Evolutionary conservation across 92 coral and sea anemone genomes (phyloP), one percentile per base, ranked within the genome.

Genomic region (Paramuricea clavata): DNA sequence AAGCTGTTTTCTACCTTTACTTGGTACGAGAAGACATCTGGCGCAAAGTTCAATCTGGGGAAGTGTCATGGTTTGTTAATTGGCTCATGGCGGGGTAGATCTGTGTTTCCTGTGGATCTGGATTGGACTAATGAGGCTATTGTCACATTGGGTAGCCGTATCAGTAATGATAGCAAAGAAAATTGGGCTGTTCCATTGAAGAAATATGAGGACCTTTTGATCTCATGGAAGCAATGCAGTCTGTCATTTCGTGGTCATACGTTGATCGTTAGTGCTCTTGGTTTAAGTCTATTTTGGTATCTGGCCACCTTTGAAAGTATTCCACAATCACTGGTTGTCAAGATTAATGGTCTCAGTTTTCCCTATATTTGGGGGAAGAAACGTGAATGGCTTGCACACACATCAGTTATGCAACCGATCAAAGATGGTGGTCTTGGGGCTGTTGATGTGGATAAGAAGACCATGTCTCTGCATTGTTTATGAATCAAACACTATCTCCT

Each of bases 241-340:
- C 32, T 76, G 2, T 89, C 89, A 1, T 36, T 47, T 16, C 23
- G 7, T 4, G 89, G 86, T 12, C 73, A 2, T 12, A 2, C 6
- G 2, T 69, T 90, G 0, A 44, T 90, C 0, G 12, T 65, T 3
- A 87, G 73, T 31, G 70, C 85, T 0, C 82, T 87, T 0, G 91
- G 78, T 8, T 49, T 86, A 0, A 78, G 81, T 17, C 32, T 44
- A 0, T 75, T 90, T 1, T 87, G 88, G 93, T 86, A 90, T 47
- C 76, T 87, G 3, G 91, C 28, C 27, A 0, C 28, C 1, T 32
- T 22, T 9, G 0, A 0, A 27, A 21, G 25, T 22, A 5, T 67
- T 30, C 74, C 74, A 57, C 22, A 6, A 6, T 26, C 67, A 57
- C n/a, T 49, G 1, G 54, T 49, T 6, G 1, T 6, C 9, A 13